These are phyloP conservation scores for Cotesia vestalis DNA, from an alignment of 1,140 invertebrate species.

Conservation along the genomic window DNA sequence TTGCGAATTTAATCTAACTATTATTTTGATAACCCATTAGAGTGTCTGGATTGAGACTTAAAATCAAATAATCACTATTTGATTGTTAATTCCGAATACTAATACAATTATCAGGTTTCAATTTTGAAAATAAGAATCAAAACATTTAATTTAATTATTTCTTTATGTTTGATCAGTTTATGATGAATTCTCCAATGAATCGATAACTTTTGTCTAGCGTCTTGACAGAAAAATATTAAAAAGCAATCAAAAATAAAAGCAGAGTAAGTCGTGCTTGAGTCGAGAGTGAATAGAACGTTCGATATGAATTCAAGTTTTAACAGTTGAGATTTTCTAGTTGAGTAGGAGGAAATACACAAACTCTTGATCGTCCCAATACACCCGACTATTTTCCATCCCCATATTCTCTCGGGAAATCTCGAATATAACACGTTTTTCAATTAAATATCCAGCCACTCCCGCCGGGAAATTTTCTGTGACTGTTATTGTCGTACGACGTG, in stretches of 20 bases:
- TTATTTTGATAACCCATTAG: too few species aligned
- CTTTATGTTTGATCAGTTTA: too few species aligned
- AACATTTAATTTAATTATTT: too few species aligned
- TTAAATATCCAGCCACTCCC: constrained; percentile 39
- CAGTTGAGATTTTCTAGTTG: constrained; percentile 27
- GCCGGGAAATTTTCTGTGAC: constrained; percentile 36
- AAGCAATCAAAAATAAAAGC: background rate
- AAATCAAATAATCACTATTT: too few species aligned
- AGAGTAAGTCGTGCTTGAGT: background rate
- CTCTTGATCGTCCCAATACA: constrained; percentile 19
- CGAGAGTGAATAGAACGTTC: constrained; percentile 17
- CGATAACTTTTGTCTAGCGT: background rate
- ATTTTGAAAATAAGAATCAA: too few species aligned
- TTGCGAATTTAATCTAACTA: too few species aligned
- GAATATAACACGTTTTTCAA: constrained; percentile 47
- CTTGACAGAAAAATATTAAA: background rate
- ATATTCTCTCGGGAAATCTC: constrained; percentile 43
- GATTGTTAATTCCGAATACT: too few species aligned
- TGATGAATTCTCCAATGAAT: background rate
- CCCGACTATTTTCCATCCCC: constrained; percentile 16
- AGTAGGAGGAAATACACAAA: constrained; percentile 24
- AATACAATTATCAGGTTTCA: too few species aligned
- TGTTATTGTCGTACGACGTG: constrained; percentile 1
- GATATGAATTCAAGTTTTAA: constrained; percentile 21
- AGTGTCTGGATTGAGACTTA: too few species aligned